Evolutionary conservation across 2,113 vertebrate genomes (phyloP), one percentile per base, ranked within the genome.

Genomic region (Recurvirostra avosetta): DNA sequence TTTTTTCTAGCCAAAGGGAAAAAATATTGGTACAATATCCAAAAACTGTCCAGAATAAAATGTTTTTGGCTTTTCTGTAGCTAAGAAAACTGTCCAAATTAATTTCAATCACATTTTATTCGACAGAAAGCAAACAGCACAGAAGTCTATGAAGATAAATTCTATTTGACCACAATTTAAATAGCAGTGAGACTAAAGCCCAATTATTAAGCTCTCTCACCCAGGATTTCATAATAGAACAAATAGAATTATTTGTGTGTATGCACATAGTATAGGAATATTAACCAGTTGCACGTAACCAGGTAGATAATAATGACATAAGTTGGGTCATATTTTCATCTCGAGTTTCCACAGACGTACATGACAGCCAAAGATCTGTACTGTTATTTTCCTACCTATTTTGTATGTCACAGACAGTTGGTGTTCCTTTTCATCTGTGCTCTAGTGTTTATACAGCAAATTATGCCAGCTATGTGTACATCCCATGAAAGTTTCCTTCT

Each of bases 61-160:
- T 88, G 38, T 4, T 94, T 95, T 97, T 89, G 70, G 32, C 83
- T 95, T 79, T 96, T 94, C 85, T 66, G 56, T 88, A 92, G 56
- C 66, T 91, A 94, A 49, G 84, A 90, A 86, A 97, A 74, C 32
- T 55, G 79, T 88, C 84, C 78, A 96, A 97, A 97, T 70, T 4
- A 70, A 80, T 97, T 97, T 97, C 40, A 97, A 71, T 92, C 47
- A 81, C 53, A 74, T 90, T 95, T 96, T 95, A 89, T 87, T 95
- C 41, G 95, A 90, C 38, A 53, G 70, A 94, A 94, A 95, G 15
- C 12, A 76, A 86, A 70, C 11, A 94, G 63, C 41, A 93, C 32
- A 90, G 43, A 70, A 72, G 32, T 79, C 43, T 72, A 40, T 70
- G 77, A 96, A 94, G 85, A 50, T 79, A 80, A 96, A 87, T 92